A percentile compares a stretch with the other conserved stretches of the same genome.
These are phyloP conservation scores for Sphenopsis melanotis DNA, from an alignment of 2,797 vertebrate genomes.

Conservation along the genomic window DNA sequence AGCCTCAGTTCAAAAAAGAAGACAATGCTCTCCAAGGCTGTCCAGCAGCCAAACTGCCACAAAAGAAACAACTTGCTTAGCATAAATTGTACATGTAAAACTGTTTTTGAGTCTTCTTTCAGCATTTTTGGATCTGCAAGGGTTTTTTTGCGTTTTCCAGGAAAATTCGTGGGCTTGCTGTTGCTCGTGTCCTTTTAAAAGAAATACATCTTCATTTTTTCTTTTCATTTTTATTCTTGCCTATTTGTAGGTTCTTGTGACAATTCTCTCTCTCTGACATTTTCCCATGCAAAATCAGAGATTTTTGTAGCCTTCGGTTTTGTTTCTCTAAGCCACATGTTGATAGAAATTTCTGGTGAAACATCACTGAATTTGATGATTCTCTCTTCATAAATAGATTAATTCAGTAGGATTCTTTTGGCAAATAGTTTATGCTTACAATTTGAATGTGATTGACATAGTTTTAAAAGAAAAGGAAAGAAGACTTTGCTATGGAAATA, in stretches of 20 bases:
- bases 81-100: background rate
- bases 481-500: background rate
- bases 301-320: background rate
- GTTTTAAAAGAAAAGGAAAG: background rate
- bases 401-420: accelerated
- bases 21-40: background rate
- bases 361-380: background rate
- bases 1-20: background rate
- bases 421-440: background rate
- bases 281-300: background rate
- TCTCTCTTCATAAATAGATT: background rate
- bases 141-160: background rate
- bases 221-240: background rate
- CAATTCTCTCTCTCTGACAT: background rate
- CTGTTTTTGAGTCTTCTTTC: background rate
- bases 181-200: background rate
- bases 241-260: background rate
- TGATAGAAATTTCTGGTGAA: background rate
- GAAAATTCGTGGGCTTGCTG: background rate
- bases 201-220: background rate
- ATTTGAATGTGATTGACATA: background rate
- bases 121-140: background rate
- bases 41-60: background rate
- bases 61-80: background rate
- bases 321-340: background rate